These are phyloP conservation scores for Sarcophaga rosellei DNA, from an alignment of 2,888 invertebrate species.

Conservation along the genomic window DNA sequence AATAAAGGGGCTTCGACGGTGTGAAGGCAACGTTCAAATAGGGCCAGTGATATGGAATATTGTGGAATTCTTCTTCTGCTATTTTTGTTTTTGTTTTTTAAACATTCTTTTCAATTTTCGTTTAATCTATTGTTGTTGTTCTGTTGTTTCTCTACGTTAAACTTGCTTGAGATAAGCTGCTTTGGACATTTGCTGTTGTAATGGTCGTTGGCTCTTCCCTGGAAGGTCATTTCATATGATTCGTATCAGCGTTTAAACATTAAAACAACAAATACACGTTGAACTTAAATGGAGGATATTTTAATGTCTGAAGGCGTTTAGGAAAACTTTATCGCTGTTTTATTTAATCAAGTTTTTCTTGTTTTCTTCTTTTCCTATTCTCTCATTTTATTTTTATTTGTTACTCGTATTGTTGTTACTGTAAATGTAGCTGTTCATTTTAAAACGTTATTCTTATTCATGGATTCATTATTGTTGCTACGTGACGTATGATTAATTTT, in stretches of 20 bases:
- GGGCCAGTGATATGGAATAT: constrained; percentile 15
- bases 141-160: background rate
- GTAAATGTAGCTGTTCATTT: background rate
- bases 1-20: background rate
- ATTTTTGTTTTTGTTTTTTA: constrained; percentile 6
- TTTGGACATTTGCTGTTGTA: constrained; percentile 4
- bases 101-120: constrained; percentile 8
- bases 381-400: constrained; percentile 23
- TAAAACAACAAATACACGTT: background rate
- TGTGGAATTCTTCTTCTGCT: background rate
- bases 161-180: constrained; percentile 34
- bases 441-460: constrained; percentile 24
- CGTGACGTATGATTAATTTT: constrained; percentile 73
- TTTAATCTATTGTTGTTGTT: constrained; percentile 17
- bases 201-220: background rate
- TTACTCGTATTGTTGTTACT: constrained; percentile 12
- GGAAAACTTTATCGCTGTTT: constrained; percentile 6
- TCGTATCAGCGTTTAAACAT: background rate
- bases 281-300: background rate
- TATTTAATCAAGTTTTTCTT: background rate
- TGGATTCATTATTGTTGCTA: constrained; percentile 63
- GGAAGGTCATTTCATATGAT: background rate
- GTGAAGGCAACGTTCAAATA: constrained; percentile 1
- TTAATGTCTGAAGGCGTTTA: constrained; percentile 11
- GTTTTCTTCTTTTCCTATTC: background rate